These are phyloP conservation scores for Muntiacus reevesi DNA, from an alignment of 2,113 vertebrate species.

Conservation along the genomic window DNA sequence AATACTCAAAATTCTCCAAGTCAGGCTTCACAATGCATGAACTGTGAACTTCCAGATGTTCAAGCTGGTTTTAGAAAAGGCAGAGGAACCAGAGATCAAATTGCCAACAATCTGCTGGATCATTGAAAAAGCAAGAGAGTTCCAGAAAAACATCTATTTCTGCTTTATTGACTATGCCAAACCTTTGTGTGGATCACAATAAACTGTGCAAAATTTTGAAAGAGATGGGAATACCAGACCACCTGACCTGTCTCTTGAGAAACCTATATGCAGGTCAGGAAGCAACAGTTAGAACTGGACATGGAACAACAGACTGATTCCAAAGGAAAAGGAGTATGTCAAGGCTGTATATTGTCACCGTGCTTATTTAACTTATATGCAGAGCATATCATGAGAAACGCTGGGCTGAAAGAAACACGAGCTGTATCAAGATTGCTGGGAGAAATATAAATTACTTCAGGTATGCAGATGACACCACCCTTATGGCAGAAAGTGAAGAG, in stretches of 20 bases:
- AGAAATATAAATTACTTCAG: neutral
- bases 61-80: neutral
- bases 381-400: neutral
- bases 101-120: neutral
- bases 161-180: neutral
- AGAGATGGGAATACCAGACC: neutral
- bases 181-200: neutral
- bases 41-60: neutral
- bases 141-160: neutral
- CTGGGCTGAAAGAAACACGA: neutral
- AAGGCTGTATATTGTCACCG: neutral
- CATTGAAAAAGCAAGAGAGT: neutral
- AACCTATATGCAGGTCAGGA: neutral
- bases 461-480: neutral
- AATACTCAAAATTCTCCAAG: neutral
- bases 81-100: neutral
- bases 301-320: neutral
- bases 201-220: neutral
- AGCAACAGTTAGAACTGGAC: neutral
- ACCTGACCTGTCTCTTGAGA: neutral
- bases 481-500: neutral
- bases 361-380: neutral
- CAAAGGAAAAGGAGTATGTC: neutral
- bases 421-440: neutral
- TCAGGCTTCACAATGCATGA: neutral